A percentile compares a stretch with the other conserved stretches of the same genome.
phyloP scores from a whole-genome alignment of 2,888 invertebrate species.

The Acronicta alni region DNA sequence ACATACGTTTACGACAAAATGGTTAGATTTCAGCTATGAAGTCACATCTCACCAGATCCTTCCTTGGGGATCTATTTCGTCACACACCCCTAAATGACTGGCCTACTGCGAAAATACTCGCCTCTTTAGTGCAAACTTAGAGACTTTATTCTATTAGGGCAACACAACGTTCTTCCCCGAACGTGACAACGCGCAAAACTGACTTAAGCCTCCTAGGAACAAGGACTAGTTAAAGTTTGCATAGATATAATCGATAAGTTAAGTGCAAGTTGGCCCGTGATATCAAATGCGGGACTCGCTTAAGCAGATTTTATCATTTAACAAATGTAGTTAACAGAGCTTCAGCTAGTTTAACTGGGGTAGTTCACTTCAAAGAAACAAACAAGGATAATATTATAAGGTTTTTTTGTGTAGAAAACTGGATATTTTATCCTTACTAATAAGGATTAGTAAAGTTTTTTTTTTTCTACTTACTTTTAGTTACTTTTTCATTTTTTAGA shows the following conservation, averaged over 20 bases:
- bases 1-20: constrained; percentile 26
- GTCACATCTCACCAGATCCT: constrained; percentile 22
- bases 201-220: constrained; percentile 32
- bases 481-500: no score
- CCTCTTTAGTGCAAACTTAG: constrained; percentile 39
- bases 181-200: constrained; percentile 45
- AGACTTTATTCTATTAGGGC: constrained; percentile 52
- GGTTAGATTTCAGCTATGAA: constrained; percentile 16
- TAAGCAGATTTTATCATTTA: constrained; percentile 50
- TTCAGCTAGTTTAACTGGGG: constrained; percentile 32
- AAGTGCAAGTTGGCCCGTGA: constrained; percentile 43
- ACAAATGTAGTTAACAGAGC: constrained; percentile 37
- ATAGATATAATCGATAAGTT: constrained; percentile 57
- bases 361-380: constrained; percentile 19
- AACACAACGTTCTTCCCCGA: constrained; percentile 19
- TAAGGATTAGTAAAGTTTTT: no score
- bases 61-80: constrained; percentile 39
- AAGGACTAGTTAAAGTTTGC: constrained; percentile 57
- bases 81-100: constrained; percentile 43
- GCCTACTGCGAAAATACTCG: constrained; percentile 29
- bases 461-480: no score
- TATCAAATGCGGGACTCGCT: constrained; percentile 38
- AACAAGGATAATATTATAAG: constrained; percentile 10
- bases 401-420: constrained; percentile 5
- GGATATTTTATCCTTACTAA: no score